phyloP scores from a whole-genome alignment of 2,797 vertebrate species.

The Cuculus canorus region DNA sequence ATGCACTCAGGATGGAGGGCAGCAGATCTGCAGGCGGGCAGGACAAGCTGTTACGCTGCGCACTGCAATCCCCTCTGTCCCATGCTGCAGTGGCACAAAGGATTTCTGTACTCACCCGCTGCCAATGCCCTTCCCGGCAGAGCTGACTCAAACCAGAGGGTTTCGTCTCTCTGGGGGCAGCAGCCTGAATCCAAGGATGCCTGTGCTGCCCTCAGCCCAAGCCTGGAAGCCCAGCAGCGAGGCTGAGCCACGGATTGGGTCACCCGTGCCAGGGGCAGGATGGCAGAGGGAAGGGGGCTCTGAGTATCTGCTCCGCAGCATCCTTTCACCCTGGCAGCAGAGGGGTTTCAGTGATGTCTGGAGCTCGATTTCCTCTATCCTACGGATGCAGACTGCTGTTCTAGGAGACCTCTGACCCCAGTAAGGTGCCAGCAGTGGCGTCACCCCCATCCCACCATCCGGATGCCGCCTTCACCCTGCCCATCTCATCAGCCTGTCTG shows the following conservation, averaged over 20 bases:
- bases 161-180: background rate
- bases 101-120: constrained; percentile 1
- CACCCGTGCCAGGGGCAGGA: background rate
- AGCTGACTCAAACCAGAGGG: background rate
- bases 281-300: background rate
- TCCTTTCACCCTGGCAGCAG: background rate
- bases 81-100: background rate
- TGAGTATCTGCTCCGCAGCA: background rate
- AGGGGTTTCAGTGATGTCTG: background rate
- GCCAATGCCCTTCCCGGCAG: background rate
- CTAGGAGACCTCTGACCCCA: background rate
- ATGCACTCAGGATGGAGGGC: background rate
- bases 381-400: accelerated
- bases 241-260: background rate
- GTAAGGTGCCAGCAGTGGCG: background rate
- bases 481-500: background rate
- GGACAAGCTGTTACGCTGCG: background rate
- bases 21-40: background rate
- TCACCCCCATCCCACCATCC: background rate
- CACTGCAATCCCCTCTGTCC: background rate
- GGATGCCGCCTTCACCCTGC: background rate
- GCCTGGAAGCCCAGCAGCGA: background rate
- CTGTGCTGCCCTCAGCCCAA: background rate
- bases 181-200: background rate
- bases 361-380: background rate